A percentile compares a stretch with the other conserved stretches of the same genome.
phyloP scores from a whole-genome alignment of 2,797 vertebrate species.

The Labroides dimidiatus region DNA sequence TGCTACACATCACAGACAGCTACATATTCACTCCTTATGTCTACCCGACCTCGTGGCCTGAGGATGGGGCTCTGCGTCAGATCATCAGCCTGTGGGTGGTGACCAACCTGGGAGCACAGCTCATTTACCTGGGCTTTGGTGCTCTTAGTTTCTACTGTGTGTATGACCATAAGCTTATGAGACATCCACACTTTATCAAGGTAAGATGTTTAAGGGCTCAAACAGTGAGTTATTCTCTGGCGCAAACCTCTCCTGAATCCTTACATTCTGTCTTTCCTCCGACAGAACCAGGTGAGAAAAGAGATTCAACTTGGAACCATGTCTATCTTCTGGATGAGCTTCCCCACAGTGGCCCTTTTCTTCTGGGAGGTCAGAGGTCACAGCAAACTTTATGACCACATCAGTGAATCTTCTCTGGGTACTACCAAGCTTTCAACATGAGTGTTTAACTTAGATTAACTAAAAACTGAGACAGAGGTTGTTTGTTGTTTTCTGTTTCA shows the following conservation, averaged over 20 bases:
- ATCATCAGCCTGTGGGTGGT: conserved; percentile 89
- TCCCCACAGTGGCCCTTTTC: conserved; percentile 92
- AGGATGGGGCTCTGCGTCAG: conserved; percentile 79
- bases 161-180: conserved; percentile 91
- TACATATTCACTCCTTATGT: conserved; percentile 89
- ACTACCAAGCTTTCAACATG: conserved; percentile 43
- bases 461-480: no score
- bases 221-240: neutral
- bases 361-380: conserved; percentile 90
- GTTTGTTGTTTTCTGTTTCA: conserved; percentile 52
- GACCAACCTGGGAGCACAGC: conserved; percentile 88
- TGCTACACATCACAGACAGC: conserved; percentile 83
- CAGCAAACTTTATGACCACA: conserved; percentile 90
- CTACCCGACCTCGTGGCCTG: conserved; percentile 80
- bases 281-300: conserved; percentile 89
- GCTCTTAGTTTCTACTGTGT: conserved; percentile 89
- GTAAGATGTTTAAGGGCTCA: conserved; percentile 65
- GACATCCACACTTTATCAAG: conserved; percentile 93
- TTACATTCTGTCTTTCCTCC: conserved; percentile 10
- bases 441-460: no score
- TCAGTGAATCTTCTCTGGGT: conserved; percentile 86
- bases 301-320: conserved; percentile 86
- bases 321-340: conserved; percentile 91
- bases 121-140: conserved; percentile 89
- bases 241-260: neutral